Percentiles rank a stretch among this genome's conserved stretches.
Evolutionary conservation across 2,888 invertebrate species (phyloP).

Genomic region (Lepidochitona cinerea): DNA sequence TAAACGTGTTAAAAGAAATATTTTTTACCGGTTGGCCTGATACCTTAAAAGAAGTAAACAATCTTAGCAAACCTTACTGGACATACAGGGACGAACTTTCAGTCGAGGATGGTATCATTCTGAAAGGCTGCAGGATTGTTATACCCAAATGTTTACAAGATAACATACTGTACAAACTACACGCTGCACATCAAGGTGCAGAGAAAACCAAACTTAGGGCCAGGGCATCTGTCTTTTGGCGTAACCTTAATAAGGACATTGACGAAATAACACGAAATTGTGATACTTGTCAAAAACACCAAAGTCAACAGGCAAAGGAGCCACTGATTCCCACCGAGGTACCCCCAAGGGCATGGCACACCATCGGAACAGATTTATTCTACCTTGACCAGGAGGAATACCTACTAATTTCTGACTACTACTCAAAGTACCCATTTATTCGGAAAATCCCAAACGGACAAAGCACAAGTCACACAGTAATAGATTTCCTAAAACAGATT

Average conservation of each 20-base stretch:
- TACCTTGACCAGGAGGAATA: conserved; percentile 14
- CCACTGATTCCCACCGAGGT: conserved; percentile 13
- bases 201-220: conserved; percentile 20
- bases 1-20: conserved; percentile 12
- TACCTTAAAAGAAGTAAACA: conserved; percentile 9
- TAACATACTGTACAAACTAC: conserved; percentile 20
- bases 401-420: conserved; percentile 18
- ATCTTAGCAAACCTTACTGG: conserved; percentile 17
- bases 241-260: conserved; percentile 27
- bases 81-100: conserved; percentile 18
- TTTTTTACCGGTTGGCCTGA: conserved; percentile 20
- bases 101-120: conserved; percentile 24
- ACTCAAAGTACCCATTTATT: conserved; percentile 12
- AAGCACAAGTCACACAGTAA: neutral
- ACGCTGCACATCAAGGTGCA: conserved; percentile 16
- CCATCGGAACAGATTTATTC: conserved; percentile 24
- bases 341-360: conserved; percentile 21
- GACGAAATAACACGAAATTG: neutral
- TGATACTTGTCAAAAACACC: conserved; percentile 14
- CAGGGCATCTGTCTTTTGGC: conserved; percentile 21
- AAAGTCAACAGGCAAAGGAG: conserved; percentile 11
- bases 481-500: neutral
- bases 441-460: neutral
- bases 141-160: too few relatives aligned
- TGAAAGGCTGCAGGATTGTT: conserved; percentile 24